Percentiles rank a stretch among this genome's conserved stretches.
These are phyloP conservation scores for Cyprinodon diabolis DNA, from an alignment of 2,797 vertebrate genomes.

Conservation along the genomic window DNA sequence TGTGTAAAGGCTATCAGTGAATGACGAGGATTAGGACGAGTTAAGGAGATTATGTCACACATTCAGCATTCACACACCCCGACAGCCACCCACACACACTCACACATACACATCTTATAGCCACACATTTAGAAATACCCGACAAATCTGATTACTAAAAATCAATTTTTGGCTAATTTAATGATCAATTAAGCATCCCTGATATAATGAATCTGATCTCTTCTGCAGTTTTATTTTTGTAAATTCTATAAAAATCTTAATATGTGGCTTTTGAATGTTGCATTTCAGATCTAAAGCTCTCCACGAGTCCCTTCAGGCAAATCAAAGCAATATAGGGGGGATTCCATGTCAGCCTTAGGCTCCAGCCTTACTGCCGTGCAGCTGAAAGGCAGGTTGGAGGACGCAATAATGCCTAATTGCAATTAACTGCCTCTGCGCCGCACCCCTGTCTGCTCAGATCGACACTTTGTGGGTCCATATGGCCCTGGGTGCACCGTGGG, in stretches of 20 bases:
- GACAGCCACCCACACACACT: constrained; percentile 62
- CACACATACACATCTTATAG: constrained; percentile 6
- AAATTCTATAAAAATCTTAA: not conserved
- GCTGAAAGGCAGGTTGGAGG: constrained; percentile 73
- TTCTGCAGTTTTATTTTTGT: not conserved
- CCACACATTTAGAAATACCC: constrained; percentile 20
- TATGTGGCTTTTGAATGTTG: not conserved
- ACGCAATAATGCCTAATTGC: constrained; percentile 84
- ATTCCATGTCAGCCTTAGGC: constrained; percentile 59
- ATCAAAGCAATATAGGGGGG: constrained; percentile 66
- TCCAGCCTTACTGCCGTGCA: constrained; percentile 50
- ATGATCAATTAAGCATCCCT: not conserved
- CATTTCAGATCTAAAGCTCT: constrained; percentile 13
- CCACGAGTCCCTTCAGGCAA: constrained; percentile 35
- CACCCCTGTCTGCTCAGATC: constrained; percentile 79
- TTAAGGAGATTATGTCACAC: constrained; percentile 88
- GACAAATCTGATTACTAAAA: constrained; percentile 1
- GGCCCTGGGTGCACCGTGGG: constrained; percentile 80
- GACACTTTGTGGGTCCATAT: constrained; percentile 82
- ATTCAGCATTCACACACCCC: constrained; percentile 76
- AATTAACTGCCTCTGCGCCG: constrained; percentile 81
- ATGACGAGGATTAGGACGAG: constrained; percentile 87
- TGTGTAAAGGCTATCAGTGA: constrained; percentile 87
- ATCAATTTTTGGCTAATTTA: not conserved
- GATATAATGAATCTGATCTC: not conserved